Evolutionary conservation across 2,797 vertebrate genomes (phyloP), one percentile per base, ranked within the genome.

Genomic region (Chaenodraco wilsoni): DNA sequence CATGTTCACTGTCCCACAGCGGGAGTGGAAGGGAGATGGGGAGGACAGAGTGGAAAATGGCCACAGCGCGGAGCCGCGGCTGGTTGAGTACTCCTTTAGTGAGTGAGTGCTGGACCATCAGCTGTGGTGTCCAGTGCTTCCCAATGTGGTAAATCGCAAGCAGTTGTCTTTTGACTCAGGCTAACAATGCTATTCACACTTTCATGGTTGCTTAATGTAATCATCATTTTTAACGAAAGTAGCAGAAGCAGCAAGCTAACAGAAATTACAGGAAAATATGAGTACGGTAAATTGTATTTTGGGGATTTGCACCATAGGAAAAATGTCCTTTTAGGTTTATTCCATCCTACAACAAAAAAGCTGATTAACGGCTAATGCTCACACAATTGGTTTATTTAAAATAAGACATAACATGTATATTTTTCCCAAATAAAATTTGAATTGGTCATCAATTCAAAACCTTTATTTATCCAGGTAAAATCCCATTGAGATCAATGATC

Each of bases 1-100:
- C 90, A 91, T 84, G 90, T 91, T 90, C 89, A 84, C 86, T 86
- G 88, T 92, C 87, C 90, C 90, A 45, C 93, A 91, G 91, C 84
- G 48, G 84, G 89, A 76, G 80, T 74, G 85, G 73, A 85, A 85
- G 82, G 81, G 85, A 84, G 86, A 83, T 72, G 79, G 85, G 81
- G 72, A 75, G 86, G 85, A 83, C 85, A 66, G 84, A 89, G 85
- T 84, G 84, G 88, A 87, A 90, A 91, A 92, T 90, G 86, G 78
- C 75, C 91, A 50, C 87, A 79, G 89, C 23, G 40, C 90, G 89
- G 72, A 55, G 81, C 31, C 68, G 23, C 16, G 61, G 86, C 88
- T 87, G 84, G 79, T 75, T 87, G 87, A 88, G 68, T 79, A 78
- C 87, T 83, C 61, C 70, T 77, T 76, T 64, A 83, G 44, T 56